A percentile compares a stretch with the other conserved stretches of the same genome.
These are phyloP conservation scores for Chelmon rostratus DNA, from an alignment of 2,797 vertebrate genomes.

Conservation along the genomic window DNA sequence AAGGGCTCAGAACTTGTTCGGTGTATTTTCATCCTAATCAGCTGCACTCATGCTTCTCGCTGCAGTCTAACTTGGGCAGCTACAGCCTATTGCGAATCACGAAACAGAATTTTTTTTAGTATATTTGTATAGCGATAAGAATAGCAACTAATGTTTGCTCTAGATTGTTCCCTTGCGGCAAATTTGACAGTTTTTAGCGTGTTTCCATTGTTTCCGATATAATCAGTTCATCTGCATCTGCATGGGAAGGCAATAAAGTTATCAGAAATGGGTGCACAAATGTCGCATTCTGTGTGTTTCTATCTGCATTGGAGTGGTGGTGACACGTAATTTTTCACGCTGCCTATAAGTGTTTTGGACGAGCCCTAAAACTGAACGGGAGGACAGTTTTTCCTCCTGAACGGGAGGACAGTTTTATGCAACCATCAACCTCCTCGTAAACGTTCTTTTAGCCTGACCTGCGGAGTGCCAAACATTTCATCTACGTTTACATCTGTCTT, in stretches of 20 bases:
- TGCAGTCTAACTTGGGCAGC: slow-evolving; percentile 10
- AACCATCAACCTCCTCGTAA: background rate
- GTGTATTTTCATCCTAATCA: slow-evolving; percentile 47
- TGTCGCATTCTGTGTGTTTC: slow-evolving; percentile 8
- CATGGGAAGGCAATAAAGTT: slow-evolving; percentile 2
- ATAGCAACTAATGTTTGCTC: background rate
- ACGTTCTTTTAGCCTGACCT: slow-evolving; percentile 7
- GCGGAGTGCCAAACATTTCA: slow-evolving; percentile 8
- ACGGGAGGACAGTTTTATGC: background rate
- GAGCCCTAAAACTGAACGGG: slow-evolving; percentile 6
- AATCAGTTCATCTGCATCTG: background rate
- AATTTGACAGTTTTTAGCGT: background rate
- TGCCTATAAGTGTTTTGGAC: slow-evolving; percentile 9
- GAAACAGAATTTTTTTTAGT: background rate
- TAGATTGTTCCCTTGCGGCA: background rate
- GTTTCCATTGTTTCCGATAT: background rate
- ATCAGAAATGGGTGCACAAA: background rate
- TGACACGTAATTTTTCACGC: background rate
- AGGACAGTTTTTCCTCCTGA: too few species aligned
- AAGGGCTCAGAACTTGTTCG: slow-evolving; percentile 36
- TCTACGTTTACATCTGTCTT: slow-evolving; percentile 14
- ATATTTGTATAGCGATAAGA: background rate
- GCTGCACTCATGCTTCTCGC: slow-evolving; percentile 9
- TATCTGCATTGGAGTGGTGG: background rate
- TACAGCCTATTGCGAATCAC: background rate